These are phyloP conservation scores for Salminus brasiliensis DNA, from an alignment of 2,113 vertebrate species.

Conservation along the genomic window DNA sequence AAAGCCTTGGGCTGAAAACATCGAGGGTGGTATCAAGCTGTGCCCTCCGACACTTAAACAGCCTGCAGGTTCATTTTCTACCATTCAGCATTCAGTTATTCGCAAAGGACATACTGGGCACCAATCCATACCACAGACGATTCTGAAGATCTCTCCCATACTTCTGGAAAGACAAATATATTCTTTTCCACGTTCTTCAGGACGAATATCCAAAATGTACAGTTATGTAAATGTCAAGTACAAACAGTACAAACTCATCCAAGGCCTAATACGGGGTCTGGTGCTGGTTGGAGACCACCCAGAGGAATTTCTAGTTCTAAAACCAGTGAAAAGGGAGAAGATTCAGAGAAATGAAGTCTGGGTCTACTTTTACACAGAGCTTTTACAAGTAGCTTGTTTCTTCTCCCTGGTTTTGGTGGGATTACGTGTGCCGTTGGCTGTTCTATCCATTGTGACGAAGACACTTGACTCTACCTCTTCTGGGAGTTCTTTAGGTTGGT, in stretches of 20 bases:
- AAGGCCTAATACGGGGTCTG: not conserved
- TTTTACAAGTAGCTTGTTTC: no score
- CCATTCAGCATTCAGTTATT: conserved; percentile 35
- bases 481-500: no score
- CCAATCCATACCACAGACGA: conserved; percentile 30
- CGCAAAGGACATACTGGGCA: conserved; percentile 27
- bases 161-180: conserved; percentile 6
- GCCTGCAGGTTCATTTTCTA: conserved; percentile 13
- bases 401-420: not conserved
- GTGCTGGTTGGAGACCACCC: no score
- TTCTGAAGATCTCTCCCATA: conserved; percentile 21
- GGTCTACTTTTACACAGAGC: no score
- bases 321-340: not conserved
- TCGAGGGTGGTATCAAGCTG: conserved; percentile 38
- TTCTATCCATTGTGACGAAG: not conserved
- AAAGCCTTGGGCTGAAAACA: conserved; percentile 22
- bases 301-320: not conserved
- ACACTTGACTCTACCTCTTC: not conserved
- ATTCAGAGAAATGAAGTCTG: not conserved
- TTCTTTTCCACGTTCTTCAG: not conserved
- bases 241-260: not conserved
- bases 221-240: conserved; percentile 7
- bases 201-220: conserved; percentile 16
- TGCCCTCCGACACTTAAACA: conserved; percentile 32
- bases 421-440: not conserved